Percentiles rank a stretch among this genome's conserved stretches.
phyloP scores from a whole-genome alignment of 92 coral and sea anemone species.

The Phenganax stokvisi region DNA sequence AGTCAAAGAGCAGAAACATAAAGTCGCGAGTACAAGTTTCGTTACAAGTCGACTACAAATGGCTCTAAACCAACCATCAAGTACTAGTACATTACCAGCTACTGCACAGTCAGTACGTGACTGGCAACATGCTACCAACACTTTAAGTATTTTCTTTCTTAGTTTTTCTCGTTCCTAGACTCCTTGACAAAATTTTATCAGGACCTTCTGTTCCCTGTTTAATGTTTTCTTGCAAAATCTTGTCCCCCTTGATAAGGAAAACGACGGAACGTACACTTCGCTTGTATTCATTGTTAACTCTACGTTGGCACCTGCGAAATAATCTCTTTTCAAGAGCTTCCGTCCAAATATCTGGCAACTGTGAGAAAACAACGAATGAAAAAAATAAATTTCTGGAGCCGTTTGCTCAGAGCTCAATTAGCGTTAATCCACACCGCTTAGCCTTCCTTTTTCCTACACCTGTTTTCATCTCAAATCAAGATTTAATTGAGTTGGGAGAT shows the following conservation, averaged over 20 bases:
- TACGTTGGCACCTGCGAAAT: slow-evolving; percentile 54
- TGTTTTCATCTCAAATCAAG: too few relatives aligned
- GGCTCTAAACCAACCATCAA: too few relatives aligned
- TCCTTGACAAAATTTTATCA: slow-evolving; percentile 17
- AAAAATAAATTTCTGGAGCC: not conserved
- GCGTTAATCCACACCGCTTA: too few relatives aligned
- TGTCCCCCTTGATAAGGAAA: slow-evolving; percentile 37
- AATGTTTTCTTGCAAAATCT: not conserved
- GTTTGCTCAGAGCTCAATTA: not conserved
- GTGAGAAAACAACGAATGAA: slow-evolving; percentile 4
- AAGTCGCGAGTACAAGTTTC: too few relatives aligned
- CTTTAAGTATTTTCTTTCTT: not conserved
- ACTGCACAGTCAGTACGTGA: too few relatives aligned
- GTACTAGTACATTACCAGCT: too few relatives aligned
- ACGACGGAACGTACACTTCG: slow-evolving; percentile 65
- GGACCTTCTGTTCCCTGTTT: slow-evolving; percentile 17
- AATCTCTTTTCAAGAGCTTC: slow-evolving; percentile 64
- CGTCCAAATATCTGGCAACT: slow-evolving; percentile 47
- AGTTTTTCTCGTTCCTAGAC: not conserved
- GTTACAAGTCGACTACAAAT: too few relatives aligned
- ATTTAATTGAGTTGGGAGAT: too few relatives aligned
- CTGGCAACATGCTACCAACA: not conserved
- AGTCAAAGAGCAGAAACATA: too few relatives aligned
- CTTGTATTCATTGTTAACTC: slow-evolving; percentile 55
- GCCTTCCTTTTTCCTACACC: too few relatives aligned